Conservation (phyloP, 2,113 vertebrate genomes). For the Platichthys flesus region DNA sequence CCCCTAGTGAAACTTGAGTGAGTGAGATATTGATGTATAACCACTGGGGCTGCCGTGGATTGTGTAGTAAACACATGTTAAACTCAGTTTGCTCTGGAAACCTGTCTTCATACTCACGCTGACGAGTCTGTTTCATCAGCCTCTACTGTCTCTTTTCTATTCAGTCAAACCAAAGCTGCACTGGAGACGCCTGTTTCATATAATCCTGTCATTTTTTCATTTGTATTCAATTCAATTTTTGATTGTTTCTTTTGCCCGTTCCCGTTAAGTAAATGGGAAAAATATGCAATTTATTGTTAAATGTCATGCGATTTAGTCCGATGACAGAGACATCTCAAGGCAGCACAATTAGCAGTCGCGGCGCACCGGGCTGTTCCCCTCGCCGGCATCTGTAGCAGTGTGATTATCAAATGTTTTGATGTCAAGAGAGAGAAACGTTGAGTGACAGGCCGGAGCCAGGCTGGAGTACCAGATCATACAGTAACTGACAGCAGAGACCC, state of each 20-base stretch:
- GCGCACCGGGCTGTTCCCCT: conserved; percentile 13
- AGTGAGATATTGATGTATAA: too few species aligned
- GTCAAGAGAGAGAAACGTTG: conserved; percentile 67
- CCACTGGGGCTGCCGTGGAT: neutral
- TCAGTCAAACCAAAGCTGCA: conserved; percentile 18
- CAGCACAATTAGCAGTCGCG: conserved; percentile 56
- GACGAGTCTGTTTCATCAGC: conserved; percentile 39
- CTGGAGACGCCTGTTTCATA: conserved; percentile 36
- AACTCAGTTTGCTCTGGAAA: conserved; percentile 18
- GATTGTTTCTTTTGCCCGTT: conserved; percentile 32
- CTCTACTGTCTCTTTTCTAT: conserved; percentile 5
- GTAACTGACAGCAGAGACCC: conserved; percentile 67
- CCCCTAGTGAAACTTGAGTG: too few species aligned
- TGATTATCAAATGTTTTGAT: conserved; percentile 79
- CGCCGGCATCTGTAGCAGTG: conserved; percentile 60
- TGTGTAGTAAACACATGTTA: conserved; percentile 13
- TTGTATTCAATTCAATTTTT: conserved; percentile 26
- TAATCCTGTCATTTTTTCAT: conserved; percentile 52
- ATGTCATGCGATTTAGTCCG: conserved; percentile 68
- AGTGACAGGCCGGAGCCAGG: conserved; percentile 70
- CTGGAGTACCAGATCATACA: conserved; percentile 54
- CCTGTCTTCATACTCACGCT: conserved; percentile 36
- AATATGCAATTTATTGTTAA: conserved; percentile 63
- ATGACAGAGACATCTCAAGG: conserved; percentile 64
- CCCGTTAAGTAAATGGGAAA: conserved; percentile 51